Evolutionary conservation across 1,140 invertebrate species (phyloP).

Genomic region (Cyrtorhinus lividipennis): DNA sequence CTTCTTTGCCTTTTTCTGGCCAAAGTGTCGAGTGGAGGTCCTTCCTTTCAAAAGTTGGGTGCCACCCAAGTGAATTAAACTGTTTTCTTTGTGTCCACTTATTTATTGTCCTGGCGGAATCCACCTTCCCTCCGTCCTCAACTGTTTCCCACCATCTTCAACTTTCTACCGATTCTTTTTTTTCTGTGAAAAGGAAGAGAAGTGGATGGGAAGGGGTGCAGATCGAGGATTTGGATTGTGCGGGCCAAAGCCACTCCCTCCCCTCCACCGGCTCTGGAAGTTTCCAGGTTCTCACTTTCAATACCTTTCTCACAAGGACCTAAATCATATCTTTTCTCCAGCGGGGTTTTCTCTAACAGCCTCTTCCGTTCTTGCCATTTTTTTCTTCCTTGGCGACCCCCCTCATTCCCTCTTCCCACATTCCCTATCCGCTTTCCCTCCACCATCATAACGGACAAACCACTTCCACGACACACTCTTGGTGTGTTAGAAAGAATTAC

Average conservation of each 20-base stretch:
- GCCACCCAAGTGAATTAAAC: constrained; percentile 13
- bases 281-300: constrained; percentile 3
- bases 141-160: background rate
- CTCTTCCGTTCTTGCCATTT: too few species aligned
- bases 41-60: constrained; percentile 8
- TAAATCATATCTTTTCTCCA: constrained; percentile 2
- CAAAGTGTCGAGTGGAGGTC: background rate
- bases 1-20: background rate
- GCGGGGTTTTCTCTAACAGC: background rate
- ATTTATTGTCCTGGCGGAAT: constrained; percentile 11
- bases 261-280: background rate
- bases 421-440: too few species aligned
- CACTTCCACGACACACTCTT: too few species aligned
- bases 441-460: too few species aligned
- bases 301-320: background rate
- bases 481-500: too few species aligned
- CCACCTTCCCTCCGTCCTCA: background rate
- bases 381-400: too few species aligned
- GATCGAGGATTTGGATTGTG: background rate
- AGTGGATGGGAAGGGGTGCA: background rate
- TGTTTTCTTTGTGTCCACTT: constrained; percentile 16
- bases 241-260: background rate
- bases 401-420: too few species aligned
- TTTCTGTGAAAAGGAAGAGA: background rate
- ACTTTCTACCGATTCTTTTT: background rate